Base-by-base conservation (phyloP, 2,113 vertebrate species). In the Neogobius melanostomus region DNA sequence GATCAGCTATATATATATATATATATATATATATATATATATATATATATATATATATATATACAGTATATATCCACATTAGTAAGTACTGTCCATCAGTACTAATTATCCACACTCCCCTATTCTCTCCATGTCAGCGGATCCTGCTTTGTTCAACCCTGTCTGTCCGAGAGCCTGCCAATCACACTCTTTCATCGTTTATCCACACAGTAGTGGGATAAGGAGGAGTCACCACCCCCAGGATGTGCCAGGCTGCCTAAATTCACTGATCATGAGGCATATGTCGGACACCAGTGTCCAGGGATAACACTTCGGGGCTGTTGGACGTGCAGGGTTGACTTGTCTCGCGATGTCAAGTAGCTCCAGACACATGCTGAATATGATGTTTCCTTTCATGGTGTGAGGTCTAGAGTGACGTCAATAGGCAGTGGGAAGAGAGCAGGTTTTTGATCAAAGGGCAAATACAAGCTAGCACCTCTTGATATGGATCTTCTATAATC, bases 181-280 rank as follows among this genome's bases (percentile, higher is more conserved):
- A 82, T 84, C 81, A 82, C 70, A 57, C 79, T 71, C 77, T 81
- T 86, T 83, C 85, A 86, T 84, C 56, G 80, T 83, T 81, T 80
- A 67, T 83, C 84, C 81, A 76, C 59, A 71, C 68, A 6, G 72
- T 68, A 72, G 68, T 71, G 72, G 83, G 72, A 82, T 74, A 82
- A 64, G 71, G 76, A 80, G 74, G 76, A 83, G 86, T 82, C 87
- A 88, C 79, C 78, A 65, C 50, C 67, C 59, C 28, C 49, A 21
- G 68, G 69, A 70, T 75, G 80, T 80, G 78, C 77, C 73, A 75
- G 68, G 68, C 54, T 70, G 79, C 71, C 68, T 47, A 21, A 50
- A 56, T 74, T 69, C 7, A 49, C 80, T 83, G 80, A 77, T 86
- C 82, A 81, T 71, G 73, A 47, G 45, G 49, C 64, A 64, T 69